A percentile compares a stretch with the other conserved stretches of the same genome.
Conservation (phyloP, 2,113 vertebrate species). For the Calyptomena viridis region DNA sequence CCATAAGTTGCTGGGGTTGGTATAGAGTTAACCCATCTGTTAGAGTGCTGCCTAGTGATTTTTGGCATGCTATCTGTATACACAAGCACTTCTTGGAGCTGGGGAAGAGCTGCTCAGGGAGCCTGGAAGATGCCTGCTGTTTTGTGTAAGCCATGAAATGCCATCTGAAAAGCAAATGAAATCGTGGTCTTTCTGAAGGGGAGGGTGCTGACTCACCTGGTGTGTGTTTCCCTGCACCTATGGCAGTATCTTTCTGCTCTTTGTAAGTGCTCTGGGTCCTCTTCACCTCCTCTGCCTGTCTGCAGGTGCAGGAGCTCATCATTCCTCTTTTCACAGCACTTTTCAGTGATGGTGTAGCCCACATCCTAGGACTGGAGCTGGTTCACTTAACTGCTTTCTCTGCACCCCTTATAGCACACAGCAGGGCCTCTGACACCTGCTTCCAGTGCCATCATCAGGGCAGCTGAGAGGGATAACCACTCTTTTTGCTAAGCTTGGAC, state of each 20-base stretch:
- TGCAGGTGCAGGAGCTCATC: background rate
- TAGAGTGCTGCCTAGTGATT: background rate
- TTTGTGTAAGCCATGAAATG: background rate
- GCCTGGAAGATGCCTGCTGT: background rate
- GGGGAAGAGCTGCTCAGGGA: background rate
- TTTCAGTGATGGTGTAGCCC: rapidly evolving
- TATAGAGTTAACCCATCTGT: background rate
- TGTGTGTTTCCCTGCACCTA: background rate
- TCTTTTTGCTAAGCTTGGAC: background rate
- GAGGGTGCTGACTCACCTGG: background rate
- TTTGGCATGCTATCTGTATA: background rate
- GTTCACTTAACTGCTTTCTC: background rate
- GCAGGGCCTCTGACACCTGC: background rate
- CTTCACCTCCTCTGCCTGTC: background rate
- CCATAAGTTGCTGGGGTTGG: rapidly evolving
- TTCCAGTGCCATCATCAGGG: background rate
- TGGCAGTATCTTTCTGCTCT: background rate
- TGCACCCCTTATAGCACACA: background rate
- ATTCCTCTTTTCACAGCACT: background rate
- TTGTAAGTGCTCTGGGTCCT: background rate
- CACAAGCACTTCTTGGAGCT: background rate
- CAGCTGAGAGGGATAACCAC: background rate
- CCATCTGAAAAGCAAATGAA: slow-evolving; percentile 9
- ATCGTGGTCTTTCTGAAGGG: background rate
- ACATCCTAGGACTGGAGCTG: rapidly evolving